These are phyloP conservation scores for Turritopsis rubra DNA, from an alignment of 30 jellyfish, hydroid and myxozoan genomes.

Conservation along the genomic window DNA sequence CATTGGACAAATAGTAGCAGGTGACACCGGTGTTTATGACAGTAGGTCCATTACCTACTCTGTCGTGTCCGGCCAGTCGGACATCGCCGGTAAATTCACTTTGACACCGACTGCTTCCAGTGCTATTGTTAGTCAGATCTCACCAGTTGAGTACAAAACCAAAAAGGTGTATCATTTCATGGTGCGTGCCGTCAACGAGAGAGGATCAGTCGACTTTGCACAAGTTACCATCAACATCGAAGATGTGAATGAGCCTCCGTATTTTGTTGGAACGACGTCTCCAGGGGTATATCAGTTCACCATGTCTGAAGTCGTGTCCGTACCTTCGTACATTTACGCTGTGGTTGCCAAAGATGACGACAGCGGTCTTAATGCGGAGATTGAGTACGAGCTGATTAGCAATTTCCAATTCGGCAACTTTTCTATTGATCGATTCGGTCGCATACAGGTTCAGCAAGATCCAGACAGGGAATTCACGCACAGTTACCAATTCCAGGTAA, in stretches of 20 bases:
- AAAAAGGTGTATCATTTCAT: conserved; percentile 23
- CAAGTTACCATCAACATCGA: conserved; percentile 44
- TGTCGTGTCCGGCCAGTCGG: conserved; percentile 27
- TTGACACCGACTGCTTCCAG: background rate
- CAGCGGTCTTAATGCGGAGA: conserved; percentile 25
- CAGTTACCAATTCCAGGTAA: conserved; percentile 28
- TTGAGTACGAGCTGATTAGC: conserved; percentile 2
- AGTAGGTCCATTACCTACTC: conserved; percentile 32
- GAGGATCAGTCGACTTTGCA: conserved; percentile 40
- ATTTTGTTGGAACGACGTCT: conserved; percentile 38
- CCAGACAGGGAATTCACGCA: conserved; percentile 51
- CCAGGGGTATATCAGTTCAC: conserved; percentile 38
- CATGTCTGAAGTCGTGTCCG: conserved; percentile 35
- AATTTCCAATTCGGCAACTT: conserved; percentile 25
- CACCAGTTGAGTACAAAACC: background rate
- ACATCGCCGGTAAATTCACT: conserved; percentile 8
- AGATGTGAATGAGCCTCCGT: conserved; percentile 58
- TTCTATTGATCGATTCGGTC: conserved; percentile 43
- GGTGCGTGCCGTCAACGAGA: conserved; percentile 49
- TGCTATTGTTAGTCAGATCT: background rate
- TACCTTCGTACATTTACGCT: conserved; percentile 24
- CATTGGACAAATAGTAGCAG: conserved; percentile 43
- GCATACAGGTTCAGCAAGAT: conserved; percentile 23
- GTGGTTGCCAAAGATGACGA: conserved; percentile 49
- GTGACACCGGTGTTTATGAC: conserved; percentile 43